Evolutionary conservation across 1,140 invertebrate genomes (phyloP), one percentile per base, ranked within the genome.

Genomic region (Cydia fagiglandana): DNA sequence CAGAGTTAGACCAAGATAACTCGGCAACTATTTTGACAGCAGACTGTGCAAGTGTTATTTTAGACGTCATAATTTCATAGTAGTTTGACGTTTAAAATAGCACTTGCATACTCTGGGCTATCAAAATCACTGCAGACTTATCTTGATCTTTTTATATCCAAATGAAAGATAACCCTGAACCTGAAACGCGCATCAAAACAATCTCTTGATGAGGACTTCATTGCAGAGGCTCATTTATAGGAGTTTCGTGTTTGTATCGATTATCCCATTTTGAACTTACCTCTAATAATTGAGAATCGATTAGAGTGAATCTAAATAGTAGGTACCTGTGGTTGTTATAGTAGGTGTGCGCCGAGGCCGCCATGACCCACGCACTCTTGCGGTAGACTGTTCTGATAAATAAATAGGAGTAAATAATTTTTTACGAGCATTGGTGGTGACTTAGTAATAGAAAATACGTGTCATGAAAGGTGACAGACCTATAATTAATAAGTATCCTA

Each of bases 401-500:
- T 41, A 70, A 38, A 38, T 70, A 70, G 66, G 34, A 70, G 38
- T 70, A 38, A 70, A 70, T 70, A 83, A 84, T 90, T 91, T 89
- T 90, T 86, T 89, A 89, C 85, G 84, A 82, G 86, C 80, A 80
- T 83, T 88, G 86, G 86, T 81, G 80, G 82, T 83, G 83, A 82
- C 74, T 78, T 88, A 85, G 81, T 81, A 83, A 85, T 83, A 84
- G 82, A 88, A 84, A 86, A 88, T 88, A 88, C 86, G 84, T 83
- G 80, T 77, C 86, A 82, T 82, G 81, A 78, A 86, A 81, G 85
- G 84, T 89, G 85, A 87, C 82, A 87, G 84, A 89, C 83, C 84
- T 90, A 70, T 90, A 70, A 90, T 80, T 84, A 83, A 84, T 91
- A 92, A 89, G 88, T 86, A 86, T 90, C 84, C 83, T 89, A 91